Base-by-base conservation (phyloP, 2,888 invertebrate species). In the Chironomus riparius region DNA sequence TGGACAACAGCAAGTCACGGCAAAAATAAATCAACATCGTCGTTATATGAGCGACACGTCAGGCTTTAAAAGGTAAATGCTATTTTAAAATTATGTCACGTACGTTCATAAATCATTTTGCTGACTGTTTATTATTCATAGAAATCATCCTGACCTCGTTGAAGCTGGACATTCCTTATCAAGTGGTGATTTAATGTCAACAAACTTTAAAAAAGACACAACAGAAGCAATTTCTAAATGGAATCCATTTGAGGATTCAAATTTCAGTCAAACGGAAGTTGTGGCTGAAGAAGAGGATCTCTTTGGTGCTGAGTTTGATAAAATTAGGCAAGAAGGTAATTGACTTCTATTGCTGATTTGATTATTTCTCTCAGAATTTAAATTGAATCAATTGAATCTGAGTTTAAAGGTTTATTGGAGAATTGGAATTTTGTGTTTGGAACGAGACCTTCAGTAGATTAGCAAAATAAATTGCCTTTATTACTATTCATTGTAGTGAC, bases 31-130 rank as follows among this genome's bases (percentile, higher is more conserved):
- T 65, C 88, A 89, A 6, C 93, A 94, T 82, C 85, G 93, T 75
- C 87, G 94, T 77, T 93, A 93, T 82, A 92, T 92, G 83, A 93
- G 93, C 81, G 94, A 94, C 81, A 93, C 93, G 2, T 91, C 92
- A 76, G 91, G 92, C 79, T 92, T 92, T 81, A 91, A 91, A 82
- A 92, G 91, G 92, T 92, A 85, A 85, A 87, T 82, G 15, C 15
- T 50, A n/a, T 15, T 56, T 56, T 56, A 6, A 77, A 72, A 2
- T 56, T 68, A 2, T 22, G 50, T 74, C 21, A 68, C 22, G 79
- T 24, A 56, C 68, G 18, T 69, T 74, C 61, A 47, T 47, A 47
- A n/a, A 72, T 15, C 61, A 28, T 28, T 15, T 22, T 12, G 61
- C 5, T n/a, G 21, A 18, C 75, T 77, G 75, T 72, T 78, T 77